phyloP scores from a whole-genome alignment of 2,888 invertebrate species.

The Eumacrocentrus americanus region DNA sequence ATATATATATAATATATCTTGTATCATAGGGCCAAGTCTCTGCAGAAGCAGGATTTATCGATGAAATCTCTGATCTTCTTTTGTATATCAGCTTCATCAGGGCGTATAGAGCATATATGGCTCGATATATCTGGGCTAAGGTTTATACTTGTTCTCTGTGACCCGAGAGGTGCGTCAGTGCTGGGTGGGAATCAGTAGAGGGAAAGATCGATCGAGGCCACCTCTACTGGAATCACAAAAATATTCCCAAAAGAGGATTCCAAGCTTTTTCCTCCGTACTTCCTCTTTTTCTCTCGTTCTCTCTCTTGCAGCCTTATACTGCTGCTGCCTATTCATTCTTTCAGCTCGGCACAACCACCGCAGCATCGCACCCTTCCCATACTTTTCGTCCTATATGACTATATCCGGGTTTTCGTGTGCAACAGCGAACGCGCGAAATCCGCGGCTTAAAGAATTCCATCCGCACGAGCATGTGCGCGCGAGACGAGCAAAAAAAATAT shows the following conservation, averaged over 20 bases:
- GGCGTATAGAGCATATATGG: neutral
- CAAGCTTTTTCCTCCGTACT: neutral
- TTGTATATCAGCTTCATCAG: neutral
- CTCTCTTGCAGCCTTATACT: conserved; percentile 14
- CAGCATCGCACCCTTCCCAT: neutral
- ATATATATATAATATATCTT: too few relatives aligned
- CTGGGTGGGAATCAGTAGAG: neutral
- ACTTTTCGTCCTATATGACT: neutral
- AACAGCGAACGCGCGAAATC: conserved; percentile 24
- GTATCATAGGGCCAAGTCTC: too few relatives aligned
- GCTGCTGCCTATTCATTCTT: conserved; percentile 23
- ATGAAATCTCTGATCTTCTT: conserved; percentile 34
- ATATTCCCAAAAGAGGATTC: conserved; percentile 30
- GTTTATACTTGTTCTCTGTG: neutral
- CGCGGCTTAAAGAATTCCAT: conserved; percentile 23
- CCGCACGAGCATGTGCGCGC: conserved; percentile 10
- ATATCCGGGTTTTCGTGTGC: neutral
- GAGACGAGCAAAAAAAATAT: conserved; percentile 13
- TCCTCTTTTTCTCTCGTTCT: conserved; percentile 21
- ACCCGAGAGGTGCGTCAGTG: neutral
- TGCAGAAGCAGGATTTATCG: conserved; percentile 42
- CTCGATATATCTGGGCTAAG: conserved; percentile 12
- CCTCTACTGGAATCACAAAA: conserved; percentile 29
- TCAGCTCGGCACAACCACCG: conserved; percentile 19
- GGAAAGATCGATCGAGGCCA: conserved; percentile 31